Percentiles rank a stretch among this genome's conserved stretches.
These are phyloP conservation scores for Lota lota DNA, from an alignment of 2,113 vertebrate species.

Conservation along the genomic window DNA sequence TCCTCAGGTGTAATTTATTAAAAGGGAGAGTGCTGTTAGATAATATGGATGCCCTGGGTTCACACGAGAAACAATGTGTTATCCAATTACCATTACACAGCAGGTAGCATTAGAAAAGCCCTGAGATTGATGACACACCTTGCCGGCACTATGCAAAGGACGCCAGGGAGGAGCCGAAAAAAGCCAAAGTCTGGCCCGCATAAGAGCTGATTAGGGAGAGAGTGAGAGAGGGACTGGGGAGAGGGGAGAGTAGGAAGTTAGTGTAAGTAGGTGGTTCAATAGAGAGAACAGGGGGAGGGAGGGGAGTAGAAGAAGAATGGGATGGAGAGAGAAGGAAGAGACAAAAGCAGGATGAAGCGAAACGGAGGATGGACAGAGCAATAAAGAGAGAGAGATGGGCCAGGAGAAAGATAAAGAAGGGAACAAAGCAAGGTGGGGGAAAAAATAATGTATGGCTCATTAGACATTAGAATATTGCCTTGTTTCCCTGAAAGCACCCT, in stretches of 20 bases:
- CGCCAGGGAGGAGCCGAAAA: not conserved
- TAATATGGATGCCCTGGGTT: slow-evolving; percentile 58
- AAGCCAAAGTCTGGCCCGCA: not conserved
- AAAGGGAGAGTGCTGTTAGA: slow-evolving; percentile 48
- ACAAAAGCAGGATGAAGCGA: not conserved
- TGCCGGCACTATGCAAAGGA: slow-evolving; percentile 47
- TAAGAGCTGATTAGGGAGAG: too few species aligned
- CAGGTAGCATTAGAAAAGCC: slow-evolving; percentile 42
- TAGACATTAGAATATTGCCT: slow-evolving; percentile 26
- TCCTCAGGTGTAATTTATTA: slow-evolving; percentile 61
- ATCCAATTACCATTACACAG: slow-evolving; percentile 58
- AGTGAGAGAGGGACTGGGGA: not conserved
- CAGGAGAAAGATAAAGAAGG: not conserved
- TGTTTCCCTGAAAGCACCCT: slow-evolving; percentile 38
- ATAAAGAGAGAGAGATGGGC: not conserved
- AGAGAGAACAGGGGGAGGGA: not conserved
- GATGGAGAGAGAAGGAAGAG: not conserved
- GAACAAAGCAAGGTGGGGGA: not conserved
- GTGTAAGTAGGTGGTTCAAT: not conserved
- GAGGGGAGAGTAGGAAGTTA: slow-evolving; percentile 1
- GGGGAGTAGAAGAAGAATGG: slow-evolving; percentile 12
- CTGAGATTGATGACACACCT: slow-evolving; percentile 64
- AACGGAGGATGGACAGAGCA: not conserved
- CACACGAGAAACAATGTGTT: slow-evolving; percentile 63
- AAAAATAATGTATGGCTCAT: slow-evolving; percentile 28